A percentile compares a stretch with the other conserved stretches of the same genome.
phyloP scores from a whole-genome alignment of 2,113 vertebrate genomes.

The Cebus imitator region DNA sequence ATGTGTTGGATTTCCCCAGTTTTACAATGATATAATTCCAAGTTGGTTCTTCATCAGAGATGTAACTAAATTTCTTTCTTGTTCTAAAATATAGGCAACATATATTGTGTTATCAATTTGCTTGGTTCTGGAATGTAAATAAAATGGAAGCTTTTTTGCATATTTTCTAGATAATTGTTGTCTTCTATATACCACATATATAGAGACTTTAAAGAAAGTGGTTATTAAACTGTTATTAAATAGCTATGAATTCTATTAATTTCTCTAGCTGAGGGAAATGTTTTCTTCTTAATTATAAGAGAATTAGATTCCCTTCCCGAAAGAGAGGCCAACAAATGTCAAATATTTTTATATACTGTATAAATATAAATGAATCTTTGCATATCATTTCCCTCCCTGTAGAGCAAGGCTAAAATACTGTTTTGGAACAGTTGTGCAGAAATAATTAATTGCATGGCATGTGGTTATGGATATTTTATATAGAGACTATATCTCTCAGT shows the following conservation, averaged over 20 bases:
- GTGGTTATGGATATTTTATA: neutral
- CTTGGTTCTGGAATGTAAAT: neutral
- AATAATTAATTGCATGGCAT: neutral
- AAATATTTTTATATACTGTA: neutral
- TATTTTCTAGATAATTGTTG: neutral
- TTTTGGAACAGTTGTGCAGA: neutral
- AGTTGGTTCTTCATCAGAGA: neutral
- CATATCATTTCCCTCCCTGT: neutral
- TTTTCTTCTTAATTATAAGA: conserved; percentile 28
- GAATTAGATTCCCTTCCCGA: neutral
- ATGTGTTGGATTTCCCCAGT: conserved; percentile 44
- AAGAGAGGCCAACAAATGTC: neutral
- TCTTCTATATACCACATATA: neutral
- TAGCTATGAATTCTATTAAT: conserved; percentile 33
- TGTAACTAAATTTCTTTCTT: neutral
- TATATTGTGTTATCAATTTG: neutral
- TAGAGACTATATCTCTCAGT: neutral
- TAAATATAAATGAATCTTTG: neutral
- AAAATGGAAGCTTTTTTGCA: neutral
- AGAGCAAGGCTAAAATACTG: neutral
- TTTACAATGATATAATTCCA: neutral
- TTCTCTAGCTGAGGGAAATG: neutral
- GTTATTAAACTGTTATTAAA: neutral
- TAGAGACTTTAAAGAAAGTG: neutral
- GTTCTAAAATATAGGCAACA: neutral